Percentiles rank a stretch among this genome's conserved stretches.
Evolutionary conservation across 2,113 vertebrate genomes (phyloP).

Genomic region (Tapirus terrestris): DNA sequence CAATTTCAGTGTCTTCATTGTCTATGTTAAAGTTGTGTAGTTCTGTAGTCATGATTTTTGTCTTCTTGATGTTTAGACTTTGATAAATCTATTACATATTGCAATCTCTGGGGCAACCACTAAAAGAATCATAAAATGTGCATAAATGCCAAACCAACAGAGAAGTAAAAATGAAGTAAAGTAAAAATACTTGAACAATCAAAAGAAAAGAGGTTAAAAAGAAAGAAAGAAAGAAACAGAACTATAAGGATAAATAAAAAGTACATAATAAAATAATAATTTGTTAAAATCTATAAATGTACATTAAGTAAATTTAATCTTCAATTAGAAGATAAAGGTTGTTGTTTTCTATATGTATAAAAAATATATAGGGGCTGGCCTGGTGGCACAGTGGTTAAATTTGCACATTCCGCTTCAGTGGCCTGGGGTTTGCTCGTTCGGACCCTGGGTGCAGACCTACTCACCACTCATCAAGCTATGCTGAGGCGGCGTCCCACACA

Average conservation of each 20-base stretch:
- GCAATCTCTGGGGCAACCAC: background rate
- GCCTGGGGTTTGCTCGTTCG: no score
- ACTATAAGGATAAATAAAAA: background rate
- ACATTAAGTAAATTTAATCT: background rate
- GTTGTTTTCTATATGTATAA: background rate
- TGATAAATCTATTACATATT: background rate
- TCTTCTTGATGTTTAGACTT: background rate
- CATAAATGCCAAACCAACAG: background rate
- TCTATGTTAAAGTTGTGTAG: no score
- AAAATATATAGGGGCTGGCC: no score
- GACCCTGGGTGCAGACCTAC: no score
- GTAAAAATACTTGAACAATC: background rate
- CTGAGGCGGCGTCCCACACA: no score
- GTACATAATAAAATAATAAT: background rate
- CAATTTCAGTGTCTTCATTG: no score
- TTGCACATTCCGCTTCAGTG: no score
- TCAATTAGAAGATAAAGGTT: background rate
- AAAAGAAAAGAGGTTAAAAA: background rate
- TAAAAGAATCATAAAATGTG: background rate
- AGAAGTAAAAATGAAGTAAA: background rate
- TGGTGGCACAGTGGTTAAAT: no score
- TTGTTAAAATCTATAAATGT: background rate
- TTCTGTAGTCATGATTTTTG: no score
- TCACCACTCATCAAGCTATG: no score
- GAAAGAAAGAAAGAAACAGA: background rate